Base-by-base conservation (phyloP, 2,888 invertebrate genomes). In the Celastrina argiolus region DNA sequence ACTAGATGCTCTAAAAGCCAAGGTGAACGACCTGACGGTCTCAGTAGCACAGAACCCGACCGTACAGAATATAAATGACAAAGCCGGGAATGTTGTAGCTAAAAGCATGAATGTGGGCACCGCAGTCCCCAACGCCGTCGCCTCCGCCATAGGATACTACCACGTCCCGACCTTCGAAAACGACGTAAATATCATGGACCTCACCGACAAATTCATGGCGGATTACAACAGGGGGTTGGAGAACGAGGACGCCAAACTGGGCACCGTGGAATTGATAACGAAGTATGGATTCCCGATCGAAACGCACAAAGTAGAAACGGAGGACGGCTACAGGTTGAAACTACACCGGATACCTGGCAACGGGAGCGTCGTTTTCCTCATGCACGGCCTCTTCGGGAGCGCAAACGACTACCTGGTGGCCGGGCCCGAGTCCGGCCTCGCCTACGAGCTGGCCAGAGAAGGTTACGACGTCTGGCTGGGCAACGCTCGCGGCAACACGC, bases 381-480 rank as follows among this genome's bases (percentile, higher is more conserved):
- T 87, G 84, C 88, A 88, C 65, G 88, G 88, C 0, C 56, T 88
- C 41, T 69, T 83, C 4, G 82, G 82, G 0, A 83, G 85, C 69
- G 78, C 87, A 1, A 87, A 87, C 63, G 87, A 87, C 68, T 88
- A 73, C 61, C 73, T 88, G 2, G 64, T 85, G 10, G 76, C 83
- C 0, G 88, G 88, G 0, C 80, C 81, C 0, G 76, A 77, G 2
- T 78, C 71, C 63, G 81, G 81, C 0, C 72, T 87, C 8, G 85
- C 85, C 0, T 93, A 88, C 71, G 74, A 92, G 0, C 78, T 95
- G 1, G 92, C 94, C 0, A 91, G 93, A 56, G 83, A 90, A 64
- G 94, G 94, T 4, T 95, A 93, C 74, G 95, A 95, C 72, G 94
- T 95, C 0, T 97, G 97, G 97, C 81, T 97, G 81, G 94, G 95